phyloP scores from a whole-genome alignment of 2,888 invertebrate species.

The Drosophila gaucha region DNA sequence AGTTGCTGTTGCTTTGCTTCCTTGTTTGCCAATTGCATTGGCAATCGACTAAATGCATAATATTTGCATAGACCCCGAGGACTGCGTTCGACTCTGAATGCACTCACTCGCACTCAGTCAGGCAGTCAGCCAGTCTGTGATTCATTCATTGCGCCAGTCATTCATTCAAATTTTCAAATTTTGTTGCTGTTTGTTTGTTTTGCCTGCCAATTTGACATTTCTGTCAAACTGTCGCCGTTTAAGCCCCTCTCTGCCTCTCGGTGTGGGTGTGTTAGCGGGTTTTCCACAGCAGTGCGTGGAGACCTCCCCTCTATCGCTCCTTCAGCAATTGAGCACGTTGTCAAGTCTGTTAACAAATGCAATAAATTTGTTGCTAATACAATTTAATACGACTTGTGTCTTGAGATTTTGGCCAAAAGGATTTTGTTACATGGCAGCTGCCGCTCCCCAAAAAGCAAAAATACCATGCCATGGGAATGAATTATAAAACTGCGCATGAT shows the following conservation, averaged over 20 bases:
- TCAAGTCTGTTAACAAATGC: conserved; percentile 71
- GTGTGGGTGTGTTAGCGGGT: conserved; percentile 56
- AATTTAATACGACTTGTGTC: conserved; percentile 66
- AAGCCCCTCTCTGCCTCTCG: neutral
- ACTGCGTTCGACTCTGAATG: conserved; percentile 25
- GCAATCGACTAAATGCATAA: conserved; percentile 55
- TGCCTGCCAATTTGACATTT: conserved; percentile 77
- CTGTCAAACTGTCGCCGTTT: conserved; percentile 57
- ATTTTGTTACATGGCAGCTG: conserved; percentile 37
- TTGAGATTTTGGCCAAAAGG: conserved; percentile 37
- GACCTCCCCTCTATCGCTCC: neutral
- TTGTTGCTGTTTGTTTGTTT: conserved; percentile 61
- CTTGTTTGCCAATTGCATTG: conserved; percentile 74
- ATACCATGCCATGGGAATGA: conserved; percentile 45
- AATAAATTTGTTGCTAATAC: conserved; percentile 74
- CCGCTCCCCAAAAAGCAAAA: conserved; percentile 38
- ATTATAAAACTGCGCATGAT: conserved; percentile 44
- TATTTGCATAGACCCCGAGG: conserved; percentile 59
- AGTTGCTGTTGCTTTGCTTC: conserved; percentile 62
- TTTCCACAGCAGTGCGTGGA: conserved; percentile 57
- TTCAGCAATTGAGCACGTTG: conserved; percentile 55
- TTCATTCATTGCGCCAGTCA: conserved; percentile 50
- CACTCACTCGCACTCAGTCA: conserved; percentile 19
- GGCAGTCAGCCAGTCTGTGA: conserved; percentile 42
- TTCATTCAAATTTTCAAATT: conserved; percentile 62